Percentiles rank a stretch among this genome's conserved stretches.
These are phyloP conservation scores for Physeter macrocephalus DNA, from an alignment of 2,113 vertebrate genomes.

Conservation along the genomic window DNA sequence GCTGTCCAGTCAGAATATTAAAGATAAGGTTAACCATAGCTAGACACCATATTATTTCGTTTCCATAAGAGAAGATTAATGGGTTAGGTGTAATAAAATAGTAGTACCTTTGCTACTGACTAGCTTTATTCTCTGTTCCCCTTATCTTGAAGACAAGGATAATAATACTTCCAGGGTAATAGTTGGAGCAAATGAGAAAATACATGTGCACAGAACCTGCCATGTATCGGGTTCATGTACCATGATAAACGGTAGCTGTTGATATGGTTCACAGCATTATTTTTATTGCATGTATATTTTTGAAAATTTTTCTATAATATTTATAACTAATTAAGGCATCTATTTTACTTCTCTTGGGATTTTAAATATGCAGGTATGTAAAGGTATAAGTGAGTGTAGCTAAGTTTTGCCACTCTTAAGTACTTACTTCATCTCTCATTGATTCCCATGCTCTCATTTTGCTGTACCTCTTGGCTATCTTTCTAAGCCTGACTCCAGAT, in stretches of 20 bases:
- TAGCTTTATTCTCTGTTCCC: background rate
- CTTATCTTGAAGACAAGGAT: background rate
- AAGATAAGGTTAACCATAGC: background rate
- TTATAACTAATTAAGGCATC: background rate
- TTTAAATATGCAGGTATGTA: background rate
- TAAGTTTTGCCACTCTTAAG: background rate
- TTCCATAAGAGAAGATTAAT: background rate
- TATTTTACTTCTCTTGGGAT: background rate
- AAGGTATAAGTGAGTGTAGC: background rate
- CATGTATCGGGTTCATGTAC: background rate
- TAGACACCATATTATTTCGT: background rate
- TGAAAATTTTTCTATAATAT: background rate
- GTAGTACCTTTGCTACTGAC: background rate
- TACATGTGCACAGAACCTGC: background rate
- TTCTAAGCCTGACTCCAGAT: background rate
- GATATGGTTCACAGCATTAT: background rate
- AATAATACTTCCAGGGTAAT: background rate
- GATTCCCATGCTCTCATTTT: background rate
- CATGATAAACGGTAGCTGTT: background rate
- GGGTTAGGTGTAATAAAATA: background rate
- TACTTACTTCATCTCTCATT: background rate
- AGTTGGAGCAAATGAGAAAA: background rate
- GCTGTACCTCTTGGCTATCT: background rate
- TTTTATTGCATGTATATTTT: background rate
- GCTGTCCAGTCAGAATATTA: background rate